Evolutionary conservation across 2,888 invertebrate species (phyloP).

Genomic region (Heterodera filipjevi): DNA sequence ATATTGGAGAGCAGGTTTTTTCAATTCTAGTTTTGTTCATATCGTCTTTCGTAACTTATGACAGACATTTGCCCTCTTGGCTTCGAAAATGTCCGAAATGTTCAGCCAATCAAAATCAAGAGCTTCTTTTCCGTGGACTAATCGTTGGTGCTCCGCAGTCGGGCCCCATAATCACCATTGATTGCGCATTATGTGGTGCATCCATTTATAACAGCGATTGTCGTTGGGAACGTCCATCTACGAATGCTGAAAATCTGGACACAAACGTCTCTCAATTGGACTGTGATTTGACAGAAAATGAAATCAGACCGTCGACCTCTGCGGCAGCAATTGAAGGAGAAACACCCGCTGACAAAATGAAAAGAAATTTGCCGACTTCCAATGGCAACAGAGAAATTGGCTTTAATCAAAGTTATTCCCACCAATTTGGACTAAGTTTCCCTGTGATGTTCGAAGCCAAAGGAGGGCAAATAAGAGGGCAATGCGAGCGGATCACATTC

Average conservation of each 20-base stretch:
- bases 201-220: background rate
- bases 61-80: background rate
- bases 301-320: background rate
- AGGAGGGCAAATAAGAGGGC: background rate
- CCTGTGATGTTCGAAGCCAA: background rate
- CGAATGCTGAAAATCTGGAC: background rate
- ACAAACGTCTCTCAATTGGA: background rate
- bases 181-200: background rate
- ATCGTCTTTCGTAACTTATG: background rate
- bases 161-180: background rate
- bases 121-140: background rate
- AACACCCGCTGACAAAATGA: background rate
- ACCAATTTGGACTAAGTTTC: background rate
- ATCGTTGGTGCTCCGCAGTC: background rate
- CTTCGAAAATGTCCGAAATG: background rate
- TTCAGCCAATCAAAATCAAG: background rate
- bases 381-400: background rate
- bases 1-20: background rate
- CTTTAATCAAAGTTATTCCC: background rate
- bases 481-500: conserved; percentile 1
- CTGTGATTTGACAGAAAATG: background rate
- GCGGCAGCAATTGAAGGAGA: background rate
- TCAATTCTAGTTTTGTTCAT: background rate
- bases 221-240: background rate
- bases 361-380: background rate